These are phyloP conservation scores for Pterostichus madidus DNA, from an alignment of 2,888 invertebrate genomes.

Conservation along the genomic window DNA sequence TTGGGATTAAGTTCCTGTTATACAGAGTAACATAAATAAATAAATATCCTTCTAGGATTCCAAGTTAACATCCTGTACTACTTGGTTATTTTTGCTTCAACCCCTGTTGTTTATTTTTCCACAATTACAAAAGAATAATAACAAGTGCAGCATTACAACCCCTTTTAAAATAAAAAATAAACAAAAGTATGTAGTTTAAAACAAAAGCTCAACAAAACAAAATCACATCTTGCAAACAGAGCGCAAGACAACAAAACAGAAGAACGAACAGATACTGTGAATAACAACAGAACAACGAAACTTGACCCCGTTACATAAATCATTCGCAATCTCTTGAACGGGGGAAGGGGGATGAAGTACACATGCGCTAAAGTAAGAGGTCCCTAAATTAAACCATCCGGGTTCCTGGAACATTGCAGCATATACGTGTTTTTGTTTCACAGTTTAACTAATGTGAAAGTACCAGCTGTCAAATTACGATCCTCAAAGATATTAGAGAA, in stretches of 20 bases:
- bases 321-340: slow-evolving; percentile 62
- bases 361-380: not conserved
- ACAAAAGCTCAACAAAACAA: slow-evolving; percentile 49
- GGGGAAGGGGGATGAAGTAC: not conserved
- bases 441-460: no score
- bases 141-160: slow-evolving; percentile 9
- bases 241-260: slow-evolving; percentile 41
- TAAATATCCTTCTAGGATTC: no score
- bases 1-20: no score
- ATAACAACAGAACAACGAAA: slow-evolving; percentile 50
- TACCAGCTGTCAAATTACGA: no score
- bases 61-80: no score
- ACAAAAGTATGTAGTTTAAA: slow-evolving; percentile 36
- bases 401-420: no score
- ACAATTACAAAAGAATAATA: not conserved
- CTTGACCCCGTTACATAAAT: slow-evolving; percentile 65
- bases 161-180: not conserved
- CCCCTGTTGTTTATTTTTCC: not conserved
- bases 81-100: not conserved
- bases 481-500: no score
- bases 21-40: no score
- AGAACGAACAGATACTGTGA: slow-evolving; percentile 50
- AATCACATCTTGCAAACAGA: slow-evolving; percentile 46
- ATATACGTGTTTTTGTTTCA: no score
- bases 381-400: not conserved